These are phyloP conservation scores for Morinoia aosen DNA, from an alignment of 2,888 invertebrate genomes.

Conservation along the genomic window DNA sequence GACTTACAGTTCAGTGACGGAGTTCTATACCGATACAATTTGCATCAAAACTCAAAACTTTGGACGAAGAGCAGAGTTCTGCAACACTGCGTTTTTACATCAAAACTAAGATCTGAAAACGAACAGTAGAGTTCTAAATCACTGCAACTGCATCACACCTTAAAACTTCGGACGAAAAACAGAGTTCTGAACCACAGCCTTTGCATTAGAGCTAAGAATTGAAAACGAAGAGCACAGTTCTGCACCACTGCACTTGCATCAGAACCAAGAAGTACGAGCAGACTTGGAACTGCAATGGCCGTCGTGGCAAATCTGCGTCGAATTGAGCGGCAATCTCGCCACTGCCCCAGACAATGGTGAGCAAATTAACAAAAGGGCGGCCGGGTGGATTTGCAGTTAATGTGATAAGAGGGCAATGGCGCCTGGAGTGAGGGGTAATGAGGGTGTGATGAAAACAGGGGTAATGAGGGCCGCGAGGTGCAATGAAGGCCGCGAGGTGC, in stretches of 20 bases:
- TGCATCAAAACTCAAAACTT: background rate
- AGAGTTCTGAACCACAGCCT: background rate
- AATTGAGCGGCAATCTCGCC: slow-evolving; percentile 30
- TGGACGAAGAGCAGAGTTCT: no score
- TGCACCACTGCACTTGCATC: background rate
- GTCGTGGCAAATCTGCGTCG: background rate
- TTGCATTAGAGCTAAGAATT: background rate
- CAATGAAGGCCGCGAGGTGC: background rate
- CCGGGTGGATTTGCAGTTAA: slow-evolving; percentile 34
- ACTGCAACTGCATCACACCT: background rate
- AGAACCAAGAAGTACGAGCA: background rate
- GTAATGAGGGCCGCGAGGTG: background rate
- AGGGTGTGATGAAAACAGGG: slow-evolving; percentile 17
- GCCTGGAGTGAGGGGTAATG: slow-evolving; percentile 19
- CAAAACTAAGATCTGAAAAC: no score
- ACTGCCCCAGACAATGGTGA: slow-evolving; percentile 37
- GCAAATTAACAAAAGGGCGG: slow-evolving; percentile 48
- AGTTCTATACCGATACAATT: background rate
- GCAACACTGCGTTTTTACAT: no score
- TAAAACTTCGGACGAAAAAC: background rate
- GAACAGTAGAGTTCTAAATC: background rate
- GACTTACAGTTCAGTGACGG: background rate
- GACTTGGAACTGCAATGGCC: background rate
- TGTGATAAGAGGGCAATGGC: slow-evolving; percentile 34
- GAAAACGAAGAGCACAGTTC: background rate